Base-by-base conservation (phyloP, 2,888 invertebrate genomes). In the Drosophila eohydei region DNA sequence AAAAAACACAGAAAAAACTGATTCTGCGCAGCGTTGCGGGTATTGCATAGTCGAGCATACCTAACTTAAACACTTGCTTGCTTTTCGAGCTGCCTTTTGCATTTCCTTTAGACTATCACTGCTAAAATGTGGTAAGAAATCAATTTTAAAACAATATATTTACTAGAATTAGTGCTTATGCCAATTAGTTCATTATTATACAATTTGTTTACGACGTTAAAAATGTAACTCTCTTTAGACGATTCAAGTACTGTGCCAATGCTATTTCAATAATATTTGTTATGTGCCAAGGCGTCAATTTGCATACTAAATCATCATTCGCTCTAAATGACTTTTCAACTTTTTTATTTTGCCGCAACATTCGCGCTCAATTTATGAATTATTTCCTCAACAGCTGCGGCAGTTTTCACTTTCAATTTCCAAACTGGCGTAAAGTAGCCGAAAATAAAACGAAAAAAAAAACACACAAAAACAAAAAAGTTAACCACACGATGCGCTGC, bases 361-460 rank as follows among this genome's bases (percentile, higher is more conserved):
- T 74, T 73, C 30, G 61, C 58, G 63, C 63, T 62, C 56, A 50
- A 75, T 78, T 80, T 75, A 60, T 75, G 58, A 72, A 75, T 66
- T 72, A 65, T 73, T 74, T 68, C 34, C 61, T 38, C 60, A 78
- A 62, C 79, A 74, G 66, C 74, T 81, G 79, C 65, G 67, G 16
- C 66, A 67, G 48, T 78, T 81, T 81, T 79, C 70, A 81, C 76
- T 82, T 73, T 67, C 70, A 55, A 59, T 73, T 77, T 73, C 36
- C 66, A 54, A 62, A 70, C 66, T 54, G 70, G 57, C 54, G 30
- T 34, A 66, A 71, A 34, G 14, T 41, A 64, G 51, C 30, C 4
- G n/a, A 51, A 70, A 60, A 67, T 64, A 68, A 55, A 46, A 57
- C 50, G 54, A 52, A 41, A 66, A 2, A 46, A 16, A 4, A 48